Evolutionary conservation across 2,888 invertebrate genomes (phyloP).

Genomic region (Cerastis leucographa): DNA sequence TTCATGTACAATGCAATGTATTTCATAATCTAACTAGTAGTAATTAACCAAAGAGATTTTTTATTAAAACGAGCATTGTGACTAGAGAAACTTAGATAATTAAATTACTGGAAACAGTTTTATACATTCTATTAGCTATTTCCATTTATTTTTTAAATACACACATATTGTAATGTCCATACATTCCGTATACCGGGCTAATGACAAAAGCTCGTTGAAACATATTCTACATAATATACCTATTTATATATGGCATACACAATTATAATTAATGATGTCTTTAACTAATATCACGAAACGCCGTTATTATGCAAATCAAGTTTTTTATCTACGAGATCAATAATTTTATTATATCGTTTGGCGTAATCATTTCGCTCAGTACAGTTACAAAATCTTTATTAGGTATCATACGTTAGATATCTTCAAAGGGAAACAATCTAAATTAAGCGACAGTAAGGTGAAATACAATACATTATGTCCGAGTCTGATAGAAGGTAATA

Average conservation of each 20-base stretch:
- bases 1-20: slow-evolving; percentile 75
- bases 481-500: slow-evolving; percentile 68
- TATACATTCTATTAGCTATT: slow-evolving; percentile 79
- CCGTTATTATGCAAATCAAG: slow-evolving; percentile 77
- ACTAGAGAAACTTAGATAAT: slow-evolving; percentile 75
- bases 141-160: slow-evolving; percentile 71
- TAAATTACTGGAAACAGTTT: slow-evolving; percentile 70
- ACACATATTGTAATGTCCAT: slow-evolving; percentile 73
- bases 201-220: slow-evolving; percentile 88
- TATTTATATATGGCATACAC: slow-evolving; percentile 79
- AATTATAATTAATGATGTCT: slow-evolving; percentile 72
- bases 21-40: slow-evolving; percentile 68
- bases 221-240: slow-evolving; percentile 84
- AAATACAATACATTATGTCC: slow-evolving; percentile 59
- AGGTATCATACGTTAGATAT: slow-evolving; percentile 40
- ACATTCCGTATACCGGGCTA: slow-evolving; percentile 86
- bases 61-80: slow-evolving; percentile 69
- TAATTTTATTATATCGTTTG: slow-evolving; percentile 61
- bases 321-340: slow-evolving; percentile 77
- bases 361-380: slow-evolving; percentile 62
- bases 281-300: slow-evolving; percentile 82
- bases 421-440: slow-evolving; percentile 56
- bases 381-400: slow-evolving; percentile 60
- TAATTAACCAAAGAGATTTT: slow-evolving; percentile 59
- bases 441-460: slow-evolving; percentile 58